Evolutionary conservation across 2,113 vertebrate genomes (phyloP), one percentile per base, ranked within the genome.

Genomic region (Limanda limanda): DNA sequence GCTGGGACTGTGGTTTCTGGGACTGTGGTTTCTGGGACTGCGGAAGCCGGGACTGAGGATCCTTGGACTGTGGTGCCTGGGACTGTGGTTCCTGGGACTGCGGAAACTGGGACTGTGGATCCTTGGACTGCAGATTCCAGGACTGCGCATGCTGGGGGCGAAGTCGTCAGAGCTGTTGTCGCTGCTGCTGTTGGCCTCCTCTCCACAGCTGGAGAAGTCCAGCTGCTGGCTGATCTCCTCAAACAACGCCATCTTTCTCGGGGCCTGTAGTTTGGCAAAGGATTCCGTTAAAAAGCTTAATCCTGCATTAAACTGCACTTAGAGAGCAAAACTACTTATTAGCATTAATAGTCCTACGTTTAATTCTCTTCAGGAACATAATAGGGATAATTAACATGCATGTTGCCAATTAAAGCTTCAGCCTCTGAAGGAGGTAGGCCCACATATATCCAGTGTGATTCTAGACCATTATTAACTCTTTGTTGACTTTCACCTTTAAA

Each of bases 151-250:
- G 5, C 17, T 68, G 47, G 67, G 47, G 5, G 0, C 62, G 86
- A 84, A 87, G 70, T 95, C 92, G 24, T 94, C 94, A 0, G 86
- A 88, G 63, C 89, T 64, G 31, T 90, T 90, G 35, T 86, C 88
- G 52, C 83, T 86, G 61, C 83, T 86, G 61, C 61, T 63, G 82
- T 88, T 94, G 70, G 83, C 91, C 1, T 96, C 95, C 68, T 98
- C 96, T 3, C 94, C 96, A 71, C 93, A 94, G 37, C 88, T 95
- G 15, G 95, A 95, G 71, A 98, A 96, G 78, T 95, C 93, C 72
- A 97, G 84, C 70, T 79, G 90, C 93, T 96, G 95, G 79, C 88
- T 83, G 5, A 93, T 85, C 1, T 92, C 92, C 0, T 92, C 82
- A 51, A 84, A 89, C 54, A 86, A 21, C 5, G n/a, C 69, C 1